phyloP scores from a whole-genome alignment of 2,888 invertebrate species.

The Catocala fraxini region DNA sequence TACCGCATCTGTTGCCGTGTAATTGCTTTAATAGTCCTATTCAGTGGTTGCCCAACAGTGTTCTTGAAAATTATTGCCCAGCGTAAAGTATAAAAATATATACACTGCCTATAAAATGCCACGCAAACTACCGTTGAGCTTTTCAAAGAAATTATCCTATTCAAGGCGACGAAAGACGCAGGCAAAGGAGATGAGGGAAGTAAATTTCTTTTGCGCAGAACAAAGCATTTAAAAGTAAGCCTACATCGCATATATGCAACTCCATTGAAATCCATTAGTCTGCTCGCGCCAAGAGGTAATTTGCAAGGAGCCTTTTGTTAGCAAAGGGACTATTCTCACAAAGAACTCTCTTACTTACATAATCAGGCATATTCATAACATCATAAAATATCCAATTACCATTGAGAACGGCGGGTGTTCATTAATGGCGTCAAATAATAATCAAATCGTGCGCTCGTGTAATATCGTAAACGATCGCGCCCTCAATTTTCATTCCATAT shows the following conservation, averaged over 20 bases:
- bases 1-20: constrained; percentile 22
- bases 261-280: constrained; percentile 84
- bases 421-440: constrained; percentile 72
- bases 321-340: constrained; percentile 72
- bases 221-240: constrained; percentile 81
- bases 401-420: constrained; percentile 58
- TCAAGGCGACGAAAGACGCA: constrained; percentile 71
- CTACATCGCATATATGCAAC: constrained; percentile 78
- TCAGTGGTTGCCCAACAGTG: constrained; percentile 28
- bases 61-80: constrained; percentile 55
- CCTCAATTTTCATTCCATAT: constrained; percentile 42
- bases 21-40: constrained; percentile 45
- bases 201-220: constrained; percentile 80
- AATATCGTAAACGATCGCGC: constrained; percentile 46
- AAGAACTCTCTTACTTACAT: constrained; percentile 68
- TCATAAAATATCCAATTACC: constrained; percentile 74
- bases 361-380: constrained; percentile 74
- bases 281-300: constrained; percentile 76
- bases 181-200: constrained; percentile 72
- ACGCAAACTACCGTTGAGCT: constrained; percentile 63
- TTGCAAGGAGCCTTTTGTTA: constrained; percentile 79
- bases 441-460: constrained; percentile 62
- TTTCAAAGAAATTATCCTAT: constrained; percentile 76
- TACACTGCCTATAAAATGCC: constrained; percentile 55
- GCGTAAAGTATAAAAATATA: constrained; percentile 53